Base-by-base conservation (phyloP, 2,797 vertebrate species). In the Pitangus sulphuratus region DNA sequence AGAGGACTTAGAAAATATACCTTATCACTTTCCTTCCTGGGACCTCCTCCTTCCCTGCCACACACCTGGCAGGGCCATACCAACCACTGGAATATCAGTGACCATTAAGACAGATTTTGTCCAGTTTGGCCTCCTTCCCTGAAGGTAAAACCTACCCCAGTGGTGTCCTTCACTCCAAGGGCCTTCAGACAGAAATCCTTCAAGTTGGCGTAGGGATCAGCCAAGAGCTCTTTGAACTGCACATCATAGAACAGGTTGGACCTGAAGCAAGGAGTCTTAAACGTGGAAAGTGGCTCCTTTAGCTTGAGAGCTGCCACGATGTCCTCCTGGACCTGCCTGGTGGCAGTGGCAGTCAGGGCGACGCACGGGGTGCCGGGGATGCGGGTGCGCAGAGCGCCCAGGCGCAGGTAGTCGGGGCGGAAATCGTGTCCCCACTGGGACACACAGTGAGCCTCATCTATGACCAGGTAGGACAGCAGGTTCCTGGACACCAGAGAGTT, bases 401-500 rank as follows among this genome's bases (percentile, higher is more conserved):
- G 98, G 48, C 99, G 98, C 57, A 99, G 97, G 96, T 99, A 99
- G 97, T 99, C 99, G 0, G 99, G 99, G 24, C 99, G 98, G 87
- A 99, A 99, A 64, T 99, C 99, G 0, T 99, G 99, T 12, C 99
- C 99, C 99, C 99, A 99, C 98, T 99, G 99, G 31, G 99, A 99
- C 66, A 99, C 99, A 4, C 99, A 99, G 93, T 99, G 99, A 1
- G 99, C 99, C 96, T 99, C 99, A 17, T 99, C 99, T 16, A 99
- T 98, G 5, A 99, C 98, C 97, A 99, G 97, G 91, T 99, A 99
- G 42, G 99, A 98, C 53, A 99, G 96, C 48, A 99, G 98, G 33
- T 98, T 95, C 5, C 99, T 98, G 58, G 98, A 98, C 57, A 98
- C 90, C 70, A 99, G 98, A 17, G 97, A 98, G 22, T 93, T 98